Percentiles rank a stretch among this genome's conserved stretches.
Evolutionary conservation across 2,113 vertebrate species (phyloP).

Genomic region (Phaethon lepturus): DNA sequence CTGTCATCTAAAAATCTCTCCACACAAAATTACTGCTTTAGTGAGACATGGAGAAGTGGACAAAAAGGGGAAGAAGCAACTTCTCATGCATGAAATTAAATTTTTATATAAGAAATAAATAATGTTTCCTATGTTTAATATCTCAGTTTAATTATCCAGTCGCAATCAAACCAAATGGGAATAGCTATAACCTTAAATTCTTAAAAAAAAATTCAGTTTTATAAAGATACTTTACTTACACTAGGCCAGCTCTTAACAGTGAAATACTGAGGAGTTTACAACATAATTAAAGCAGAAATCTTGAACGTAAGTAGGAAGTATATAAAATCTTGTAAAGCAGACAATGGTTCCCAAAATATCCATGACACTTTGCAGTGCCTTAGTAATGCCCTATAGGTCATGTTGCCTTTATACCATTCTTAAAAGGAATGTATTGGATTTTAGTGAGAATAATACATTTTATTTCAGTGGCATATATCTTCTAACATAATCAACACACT

Average conservation of each 20-base stretch:
- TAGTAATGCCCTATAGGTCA: background rate
- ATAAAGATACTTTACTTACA: background rate
- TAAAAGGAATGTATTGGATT: background rate
- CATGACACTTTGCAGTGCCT: background rate
- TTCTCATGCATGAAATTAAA: constrained; percentile 42
- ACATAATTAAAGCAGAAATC: constrained; percentile 37
- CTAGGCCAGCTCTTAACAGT: background rate
- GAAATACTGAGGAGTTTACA: constrained; percentile 5
- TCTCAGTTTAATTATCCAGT: constrained; percentile 23
- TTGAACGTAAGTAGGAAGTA: background rate
- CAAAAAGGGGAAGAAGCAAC: constrained; percentile 10
- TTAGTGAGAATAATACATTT: background rate
- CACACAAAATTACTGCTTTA: background rate
- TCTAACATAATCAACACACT: background rate
- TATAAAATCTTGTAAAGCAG: constrained; percentile 8
- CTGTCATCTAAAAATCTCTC: background rate
- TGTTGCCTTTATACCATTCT: background rate
- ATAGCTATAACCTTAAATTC: background rate
- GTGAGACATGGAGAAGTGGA: background rate
- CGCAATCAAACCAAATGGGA: background rate
- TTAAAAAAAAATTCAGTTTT: background rate
- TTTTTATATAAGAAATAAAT: constrained; percentile 35
- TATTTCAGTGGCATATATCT: background rate
- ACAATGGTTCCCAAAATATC: constrained; percentile 8
- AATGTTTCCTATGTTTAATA: background rate